A percentile compares a stretch with the other conserved stretches of the same genome.
phyloP scores from a whole-genome alignment of 2,797 vertebrate genomes.

The Orestias chungarensis region DNA sequence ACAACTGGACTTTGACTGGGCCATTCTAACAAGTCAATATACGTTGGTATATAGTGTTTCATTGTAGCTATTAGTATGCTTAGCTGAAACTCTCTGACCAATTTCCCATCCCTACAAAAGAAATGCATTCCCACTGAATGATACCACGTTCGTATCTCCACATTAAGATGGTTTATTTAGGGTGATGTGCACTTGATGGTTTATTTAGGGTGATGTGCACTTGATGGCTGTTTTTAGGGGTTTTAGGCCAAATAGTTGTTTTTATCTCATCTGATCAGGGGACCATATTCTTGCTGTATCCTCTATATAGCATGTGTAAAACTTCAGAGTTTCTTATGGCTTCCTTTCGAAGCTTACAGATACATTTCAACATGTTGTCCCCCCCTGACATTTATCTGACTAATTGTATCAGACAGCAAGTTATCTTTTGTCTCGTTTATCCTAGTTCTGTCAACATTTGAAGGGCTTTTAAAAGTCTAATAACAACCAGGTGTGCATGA shows the following conservation, averaged over 20 bases:
- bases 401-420: constrained; percentile 1
- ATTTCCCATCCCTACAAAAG: not conserved
- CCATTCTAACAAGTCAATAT: not conserved
- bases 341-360: constrained; percentile 6
- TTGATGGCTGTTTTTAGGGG: too few relatives aligned
- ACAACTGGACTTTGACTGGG: not conserved
- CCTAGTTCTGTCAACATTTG: constrained; percentile 13
- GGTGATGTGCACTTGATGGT: not conserved
- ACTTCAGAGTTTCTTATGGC: not conserved
- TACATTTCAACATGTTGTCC: not conserved
- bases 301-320: not conserved
- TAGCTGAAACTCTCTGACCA: not conserved
- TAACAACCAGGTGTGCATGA: not conserved
- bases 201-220: not conserved
- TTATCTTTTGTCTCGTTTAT: constrained; percentile 15
- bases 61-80: too few relatives aligned
- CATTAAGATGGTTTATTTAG: not conserved
- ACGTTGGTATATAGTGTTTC: not conserved
- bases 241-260: not conserved
- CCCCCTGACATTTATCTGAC: not conserved
- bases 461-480: not conserved
- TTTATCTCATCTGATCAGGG: not conserved
- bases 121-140: not conserved
- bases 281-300: not conserved
- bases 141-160: not conserved